phyloP scores from a whole-genome alignment of 2,113 vertebrate species.

The Lophotis ruficrista region DNA sequence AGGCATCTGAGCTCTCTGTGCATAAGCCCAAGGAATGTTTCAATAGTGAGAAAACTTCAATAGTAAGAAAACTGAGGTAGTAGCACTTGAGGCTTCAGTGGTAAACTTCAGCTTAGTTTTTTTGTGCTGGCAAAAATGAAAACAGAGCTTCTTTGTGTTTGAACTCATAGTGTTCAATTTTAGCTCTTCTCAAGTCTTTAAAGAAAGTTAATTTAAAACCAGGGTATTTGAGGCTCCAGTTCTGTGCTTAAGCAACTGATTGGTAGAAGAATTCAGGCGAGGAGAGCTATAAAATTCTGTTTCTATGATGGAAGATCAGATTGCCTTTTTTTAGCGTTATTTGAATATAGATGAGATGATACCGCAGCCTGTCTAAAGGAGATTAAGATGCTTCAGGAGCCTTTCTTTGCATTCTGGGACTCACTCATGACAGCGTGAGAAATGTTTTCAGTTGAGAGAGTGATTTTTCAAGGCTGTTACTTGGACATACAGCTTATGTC shows the following conservation, averaged over 20 bases:
- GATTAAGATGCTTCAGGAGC: neutral
- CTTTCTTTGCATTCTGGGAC: neutral
- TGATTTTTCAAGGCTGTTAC: neutral
- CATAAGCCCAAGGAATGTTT: neutral
- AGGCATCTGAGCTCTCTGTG: neutral
- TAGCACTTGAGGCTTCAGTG: neutral
- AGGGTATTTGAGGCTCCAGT: neutral
- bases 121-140: neutral
- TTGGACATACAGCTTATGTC: neutral
- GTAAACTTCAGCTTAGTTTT: neutral
- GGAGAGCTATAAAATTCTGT: neutral
- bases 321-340: neutral
- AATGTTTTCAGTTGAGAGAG: neutral
- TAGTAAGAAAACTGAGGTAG: neutral
- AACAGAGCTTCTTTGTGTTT: neutral
- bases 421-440: fast-evolving
- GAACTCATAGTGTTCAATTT: neutral
- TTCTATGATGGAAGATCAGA: neutral
- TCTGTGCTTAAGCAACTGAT: neutral
- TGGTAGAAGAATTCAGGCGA: neutral
- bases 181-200: neutral
- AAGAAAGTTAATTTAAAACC: neutral
- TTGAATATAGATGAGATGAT: neutral
- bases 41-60: neutral
- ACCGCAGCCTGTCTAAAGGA: neutral